Base-by-base conservation (phyloP, 2,113 vertebrate genomes). In the Anoura caudifer region DNA sequence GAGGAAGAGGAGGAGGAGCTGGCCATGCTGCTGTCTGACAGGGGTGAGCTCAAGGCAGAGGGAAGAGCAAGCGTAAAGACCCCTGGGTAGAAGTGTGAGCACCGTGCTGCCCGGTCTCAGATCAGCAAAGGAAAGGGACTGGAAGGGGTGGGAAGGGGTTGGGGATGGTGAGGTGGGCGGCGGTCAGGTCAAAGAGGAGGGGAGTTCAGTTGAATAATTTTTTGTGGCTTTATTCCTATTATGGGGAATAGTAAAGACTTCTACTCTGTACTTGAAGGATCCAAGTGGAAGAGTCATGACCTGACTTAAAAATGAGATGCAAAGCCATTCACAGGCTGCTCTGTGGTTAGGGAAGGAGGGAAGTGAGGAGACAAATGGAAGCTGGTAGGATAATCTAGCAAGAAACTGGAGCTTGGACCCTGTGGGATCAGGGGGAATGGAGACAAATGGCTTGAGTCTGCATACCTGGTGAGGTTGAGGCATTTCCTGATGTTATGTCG, bases 71-170 rank as follows among this genome's bases (percentile, higher is more conserved):
- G 19, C 10, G 15, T 31, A 12, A 45, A 8, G 54, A 10, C 15
- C 22, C n/a, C 0, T 4, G 36, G 65, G 43, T 10, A 31, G 47
- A 38, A 28, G 8, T 28, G 4, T 94, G 75, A 31, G 36, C 59
- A 26, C 17, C 17, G 9, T 54, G 19, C 33, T 41, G 67, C 17
- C 7, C 43, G 41, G 17, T 41, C n/a, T 67, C 73, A 67, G 41
- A 61, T 50, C 28, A n/a, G 31, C 41, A 47, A 69, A 56, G 41
- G 52, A 61, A 76, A 72, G 38, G 65, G 17, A 61, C 3, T n/a
- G 0, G 16, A 19, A 15, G 10, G 17, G 67, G 31, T 4, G 17
- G 70, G 63, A 10, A 2, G 4, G 65, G n/a, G 5, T 22, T 9
- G 8, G 17, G 16, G 41, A 20, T 15, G 14, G 15, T 16, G 63